Percentiles rank a stretch among this genome's conserved stretches.
Conservation (phyloP, 2,113 vertebrate genomes). For the Psilopsiagon aymara region DNA sequence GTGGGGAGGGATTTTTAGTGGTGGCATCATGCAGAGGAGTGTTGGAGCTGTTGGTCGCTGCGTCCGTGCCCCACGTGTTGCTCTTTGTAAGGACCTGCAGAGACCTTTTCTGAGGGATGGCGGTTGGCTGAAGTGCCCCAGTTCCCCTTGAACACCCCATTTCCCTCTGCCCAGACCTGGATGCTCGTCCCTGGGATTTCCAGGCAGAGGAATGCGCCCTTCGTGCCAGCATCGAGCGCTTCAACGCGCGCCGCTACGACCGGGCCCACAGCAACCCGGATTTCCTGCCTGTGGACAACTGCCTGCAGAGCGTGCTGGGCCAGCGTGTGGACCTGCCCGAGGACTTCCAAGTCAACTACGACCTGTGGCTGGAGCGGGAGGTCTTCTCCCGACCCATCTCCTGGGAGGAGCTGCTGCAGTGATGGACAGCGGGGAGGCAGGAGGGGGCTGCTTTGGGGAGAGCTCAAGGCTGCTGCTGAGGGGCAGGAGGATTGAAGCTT, state of each 20-base stretch:
- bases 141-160: fast-evolving
- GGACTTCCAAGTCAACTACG: slow-evolving; percentile 98
- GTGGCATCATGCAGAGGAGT: fast-evolving
- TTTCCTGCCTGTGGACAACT: slow-evolving; percentile 96
- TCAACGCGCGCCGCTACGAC: slow-evolving; percentile 95
- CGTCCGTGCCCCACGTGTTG: fast-evolving
- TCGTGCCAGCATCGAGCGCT: slow-evolving; percentile 94
- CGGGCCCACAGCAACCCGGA: slow-evolving; percentile 90
- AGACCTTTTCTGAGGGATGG: background rate
- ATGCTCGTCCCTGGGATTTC: slow-evolving; percentile 97
- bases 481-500: background rate
- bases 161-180: slow-evolving; percentile 82
- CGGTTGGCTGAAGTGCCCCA: background rate
- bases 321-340: slow-evolving; percentile 92
- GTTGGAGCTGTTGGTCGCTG: background rate
- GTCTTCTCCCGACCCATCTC: slow-evolving; percentile 98
- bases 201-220: slow-evolving; percentile 97
- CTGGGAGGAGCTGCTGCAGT: slow-evolving; percentile 97
- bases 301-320: slow-evolving; percentile 96
- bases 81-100: background rate
- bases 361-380: slow-evolving; percentile 97
- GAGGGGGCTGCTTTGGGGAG: background rate
- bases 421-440: background rate
- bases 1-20: background rate
- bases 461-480: background rate